Base-by-base conservation (phyloP, 1,140 invertebrate species). In the Pemphigus obesinymphae region DNA sequence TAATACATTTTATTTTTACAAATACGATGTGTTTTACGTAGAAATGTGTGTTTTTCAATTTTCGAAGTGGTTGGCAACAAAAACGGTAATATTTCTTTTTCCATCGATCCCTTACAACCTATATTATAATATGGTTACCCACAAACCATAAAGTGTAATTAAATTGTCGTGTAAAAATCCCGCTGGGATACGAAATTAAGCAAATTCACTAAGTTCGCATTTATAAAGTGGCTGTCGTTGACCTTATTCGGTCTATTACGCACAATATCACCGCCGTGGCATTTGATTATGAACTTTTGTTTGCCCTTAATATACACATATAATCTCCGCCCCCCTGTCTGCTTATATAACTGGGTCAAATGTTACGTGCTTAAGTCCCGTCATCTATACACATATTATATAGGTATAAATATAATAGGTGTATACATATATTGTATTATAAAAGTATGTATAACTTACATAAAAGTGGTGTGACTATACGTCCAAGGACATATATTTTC, bases 281-380 rank as follows among this genome's bases (percentile, higher is more conserved):
- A 73, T 73, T 73, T 73, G 17, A 73, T 37, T 50, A 31, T 73
- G 45, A 73, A 73, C 70, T 73, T 72, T 73, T 73, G 70, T 50
- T 31, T 20, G 43, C 43, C 68, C 23, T 70, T 70, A 43, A 17
- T 15, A 45, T 13, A 45, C 15, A 45, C 43, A 70, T 17, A 20
- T 34, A 8, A 31, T 31, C 29, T 31, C 7, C 53, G 23, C 17
- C 29, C 8, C 37, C 50, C 20, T 6, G 83, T 45, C n/a, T n/a
- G n/a, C n/a, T n/a, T n/a, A n/a, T 20, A 50, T n/a, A 73, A 73
- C 45, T 31, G 17, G 45, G 70, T 73, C 45, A 58, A 40, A 80
- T 23, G 75, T 78, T 78, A 37, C 75, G 50, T 78, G 75, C 26
- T 48, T 48, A 48, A 73, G 53, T 7, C 10, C 34, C 37, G 50